Evolutionary conservation across 2,888 invertebrate genomes (phyloP), one percentile per base, ranked within the genome.

Genomic region (Watsonalla cultraria): DNA sequence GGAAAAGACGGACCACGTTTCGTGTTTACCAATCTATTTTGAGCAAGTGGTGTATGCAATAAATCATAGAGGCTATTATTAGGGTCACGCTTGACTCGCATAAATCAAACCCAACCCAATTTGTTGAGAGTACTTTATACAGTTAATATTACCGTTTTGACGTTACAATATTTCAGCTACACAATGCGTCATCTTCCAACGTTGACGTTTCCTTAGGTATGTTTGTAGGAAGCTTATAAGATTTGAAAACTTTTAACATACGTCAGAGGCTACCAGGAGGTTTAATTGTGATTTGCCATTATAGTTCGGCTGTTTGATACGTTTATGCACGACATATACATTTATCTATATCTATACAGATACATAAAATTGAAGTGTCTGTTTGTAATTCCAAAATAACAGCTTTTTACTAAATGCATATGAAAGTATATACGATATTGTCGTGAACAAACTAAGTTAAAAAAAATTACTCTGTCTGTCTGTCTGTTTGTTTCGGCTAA

Each of bases 91-190:
- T 58, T 62, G 60, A 52, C 53, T 54, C 55, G 24, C 64, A 61
- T 65, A 62, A 62, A 65, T 65, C 64, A 64, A 46, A 34, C 49
- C 14, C 52, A 48, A 61, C 54, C 58, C 65, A 65, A 65, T 65
- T 65, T 65, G 64, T 59, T 59, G 58, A 58, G 59, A 60, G 57
- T 59, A 59, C 55, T 57, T 56, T 60, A 59, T 56, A 54, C 60
- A 56, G 60, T 56, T 61, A 60, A 65, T 60, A 63, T 58, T 55
- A 56, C 57, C 54, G 56, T 61, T 64, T 60, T 61, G 60, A 63
- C 61, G 59, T 58, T n/a, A 56, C 58, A 57, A 63, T 61, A 48
- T 48, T 48, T 47, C 35, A 48, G 34, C 7, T 37, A n/a, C 11
- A 34, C 35, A 35, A 34, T 47, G 11, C 34, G 37, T 14, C 48